Base-by-base conservation (phyloP, 2,888 invertebrate genomes). In the Drosophila yooni region DNA sequence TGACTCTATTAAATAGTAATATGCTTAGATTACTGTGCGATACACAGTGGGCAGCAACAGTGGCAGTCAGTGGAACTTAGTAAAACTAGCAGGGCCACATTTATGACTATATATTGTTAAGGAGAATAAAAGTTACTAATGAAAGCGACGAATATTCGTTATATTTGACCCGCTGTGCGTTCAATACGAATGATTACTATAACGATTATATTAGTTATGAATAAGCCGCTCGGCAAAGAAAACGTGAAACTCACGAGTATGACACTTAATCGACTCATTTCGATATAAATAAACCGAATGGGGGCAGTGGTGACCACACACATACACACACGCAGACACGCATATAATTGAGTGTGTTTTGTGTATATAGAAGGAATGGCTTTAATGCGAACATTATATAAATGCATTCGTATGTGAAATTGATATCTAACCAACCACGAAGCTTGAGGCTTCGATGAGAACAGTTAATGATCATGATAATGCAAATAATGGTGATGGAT, bases 141-240 rank as follows among this genome's bases (percentile, higher is more conserved):
- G 15, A 25, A 8, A 34, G 25, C 48, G 18, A 33, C 6, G 18
- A 6, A 18, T 43, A 36, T 33, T 51, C 18, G 6, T 15, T 29
- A 2, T 15, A 18, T 29, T 38, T 8, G 13, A 38, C 33, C 60
- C 70, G 70, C 65, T 70, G 59, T 66, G 46, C 62, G 34, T 27
- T 54, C 36, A 52, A 60, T 66, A 36, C 11, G 29, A 74, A 56
- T 59, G 33, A 70, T 65, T 58, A 50, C 18, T 34, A 33, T 57
- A 52, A 56, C 57, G 65, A 65, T 64, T 57, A 63, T 64, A 57
- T 66, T 63, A 51, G 63, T 57, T 61, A 73, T 64, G 65, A 63
- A 38, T 60, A 64, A 58, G 52, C 59, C 38, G 48, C 46, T 33
- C 13, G 34, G 21, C n/a, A 1, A 11, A 51, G 33, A 52, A 33